A percentile compares a stretch with the other conserved stretches of the same genome.
phyloP scores from a whole-genome alignment of 2,113 vertebrate genomes.

The Ictidomys tridecemlineatus region DNA sequence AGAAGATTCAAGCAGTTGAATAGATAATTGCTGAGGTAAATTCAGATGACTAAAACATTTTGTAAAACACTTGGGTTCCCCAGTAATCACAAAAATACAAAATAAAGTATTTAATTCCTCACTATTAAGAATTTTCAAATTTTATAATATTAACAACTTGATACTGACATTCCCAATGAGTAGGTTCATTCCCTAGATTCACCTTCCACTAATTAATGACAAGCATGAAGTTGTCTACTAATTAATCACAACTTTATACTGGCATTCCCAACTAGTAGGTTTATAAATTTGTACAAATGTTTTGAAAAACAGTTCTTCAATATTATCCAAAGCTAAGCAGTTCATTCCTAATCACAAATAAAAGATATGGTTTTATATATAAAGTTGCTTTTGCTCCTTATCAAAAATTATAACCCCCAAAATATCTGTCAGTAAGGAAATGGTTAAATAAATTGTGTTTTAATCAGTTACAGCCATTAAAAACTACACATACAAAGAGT shows the following conservation, averaged over 20 bases:
- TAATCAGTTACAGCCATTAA: background rate
- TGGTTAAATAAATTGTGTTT: conserved; percentile 13
- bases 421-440: background rate
- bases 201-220: too few species aligned
- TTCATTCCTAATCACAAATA: conserved; percentile 18
- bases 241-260: background rate
- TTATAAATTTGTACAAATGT: conserved; percentile 5
- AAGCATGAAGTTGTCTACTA: too few species aligned
- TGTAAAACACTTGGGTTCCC: background rate
- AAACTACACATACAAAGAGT: conserved; percentile 5
- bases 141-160: background rate
- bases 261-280: background rate
- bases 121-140: background rate
- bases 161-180: background rate
- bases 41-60: background rate
- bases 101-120: background rate
- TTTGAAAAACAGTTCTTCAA: background rate
- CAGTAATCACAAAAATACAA: background rate
- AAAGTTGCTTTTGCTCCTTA: background rate
- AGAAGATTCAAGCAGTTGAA: background rate
- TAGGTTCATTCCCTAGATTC: background rate
- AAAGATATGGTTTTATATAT: background rate
- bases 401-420: background rate
- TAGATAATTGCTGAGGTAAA: conserved; percentile 6
- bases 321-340: background rate